phyloP scores from a whole-genome alignment of 2,113 vertebrate genomes.

The Thunnus maccoyii region DNA sequence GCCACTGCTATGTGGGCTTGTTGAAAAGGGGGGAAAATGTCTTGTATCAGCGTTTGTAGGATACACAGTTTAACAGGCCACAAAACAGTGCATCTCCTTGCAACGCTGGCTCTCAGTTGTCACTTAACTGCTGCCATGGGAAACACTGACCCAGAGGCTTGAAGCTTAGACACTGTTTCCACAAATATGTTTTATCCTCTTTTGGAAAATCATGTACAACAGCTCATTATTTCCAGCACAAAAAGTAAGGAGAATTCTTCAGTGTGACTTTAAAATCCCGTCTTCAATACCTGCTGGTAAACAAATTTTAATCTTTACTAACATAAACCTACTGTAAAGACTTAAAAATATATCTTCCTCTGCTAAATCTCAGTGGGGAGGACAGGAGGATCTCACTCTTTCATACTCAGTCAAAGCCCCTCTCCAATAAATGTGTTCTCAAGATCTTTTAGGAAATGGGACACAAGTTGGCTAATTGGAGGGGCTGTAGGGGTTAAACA shows the following conservation, averaged over 20 bases:
- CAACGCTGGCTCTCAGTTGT: too few species aligned
- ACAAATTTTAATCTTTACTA: not conserved
- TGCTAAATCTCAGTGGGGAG: not conserved
- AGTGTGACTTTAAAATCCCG: conserved; percentile 52
- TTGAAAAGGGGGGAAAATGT: too few species aligned
- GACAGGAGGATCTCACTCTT: conserved; percentile 4
- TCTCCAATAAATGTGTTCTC: conserved; percentile 58
- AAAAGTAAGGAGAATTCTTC: not conserved
- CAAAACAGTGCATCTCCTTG: too few species aligned
- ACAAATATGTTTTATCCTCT: not conserved
- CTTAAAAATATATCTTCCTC: not conserved
- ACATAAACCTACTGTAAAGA: not conserved
- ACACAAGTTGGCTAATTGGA: conserved; percentile 74
- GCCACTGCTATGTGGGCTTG: not conserved
- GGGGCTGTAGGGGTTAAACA: conserved; percentile 76
- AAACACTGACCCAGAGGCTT: too few species aligned
- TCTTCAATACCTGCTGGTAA: conserved; percentile 64
- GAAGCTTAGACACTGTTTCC: not conserved
- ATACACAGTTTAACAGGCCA: too few species aligned
- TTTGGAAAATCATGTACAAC: not conserved
- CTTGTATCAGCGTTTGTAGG: too few species aligned
- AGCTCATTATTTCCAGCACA: not conserved
- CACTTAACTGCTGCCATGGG: too few species aligned
- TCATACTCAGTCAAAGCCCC: conserved; percentile 36
- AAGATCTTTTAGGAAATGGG: conserved; percentile 69